Evolutionary conservation across 2,888 invertebrate genomes (phyloP).

Genomic region (Aethes cnicana): DNA sequence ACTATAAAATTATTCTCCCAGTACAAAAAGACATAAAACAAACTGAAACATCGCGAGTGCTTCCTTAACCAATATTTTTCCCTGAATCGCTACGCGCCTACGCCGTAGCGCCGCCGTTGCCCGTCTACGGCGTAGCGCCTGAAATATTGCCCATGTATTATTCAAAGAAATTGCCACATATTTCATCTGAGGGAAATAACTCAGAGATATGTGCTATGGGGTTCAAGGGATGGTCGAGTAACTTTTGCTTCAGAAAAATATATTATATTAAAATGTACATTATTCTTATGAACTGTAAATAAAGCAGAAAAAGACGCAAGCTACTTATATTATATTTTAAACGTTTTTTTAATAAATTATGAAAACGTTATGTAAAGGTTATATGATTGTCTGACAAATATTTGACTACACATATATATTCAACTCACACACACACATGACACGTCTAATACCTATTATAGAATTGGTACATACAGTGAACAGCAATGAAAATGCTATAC

Average conservation of each 20-base stretch:
- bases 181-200: slow-evolving; percentile 82
- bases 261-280: no score
- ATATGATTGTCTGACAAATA: no score
- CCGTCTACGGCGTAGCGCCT: slow-evolving; percentile 50
- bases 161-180: slow-evolving; percentile 85
- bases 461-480: no score
- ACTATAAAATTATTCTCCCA: slow-evolving; percentile 15
- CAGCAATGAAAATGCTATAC: no score
- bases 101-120: slow-evolving; percentile 45
- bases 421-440: no score
- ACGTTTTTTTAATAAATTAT: slow-evolving; percentile 18
- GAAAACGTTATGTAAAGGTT: no score
- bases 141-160: slow-evolving; percentile 84
- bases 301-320: no score
- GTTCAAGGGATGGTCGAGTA: slow-evolving; percentile 47
- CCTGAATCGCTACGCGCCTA: slow-evolving; percentile 27
- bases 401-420: no score
- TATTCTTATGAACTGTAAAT: no score
- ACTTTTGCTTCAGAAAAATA: slow-evolving; percentile 30
- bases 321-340: no score
- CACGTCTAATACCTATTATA: no score
- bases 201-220: slow-evolving; percentile 66
- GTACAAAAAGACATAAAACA: slow-evolving; percentile 44
- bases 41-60: slow-evolving; percentile 50
- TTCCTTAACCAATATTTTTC: slow-evolving; percentile 44